Evolutionary conservation across 1,140 invertebrate genomes (phyloP), one percentile per base, ranked within the genome.

Genomic region (Latrodectus geometricus): DNA sequence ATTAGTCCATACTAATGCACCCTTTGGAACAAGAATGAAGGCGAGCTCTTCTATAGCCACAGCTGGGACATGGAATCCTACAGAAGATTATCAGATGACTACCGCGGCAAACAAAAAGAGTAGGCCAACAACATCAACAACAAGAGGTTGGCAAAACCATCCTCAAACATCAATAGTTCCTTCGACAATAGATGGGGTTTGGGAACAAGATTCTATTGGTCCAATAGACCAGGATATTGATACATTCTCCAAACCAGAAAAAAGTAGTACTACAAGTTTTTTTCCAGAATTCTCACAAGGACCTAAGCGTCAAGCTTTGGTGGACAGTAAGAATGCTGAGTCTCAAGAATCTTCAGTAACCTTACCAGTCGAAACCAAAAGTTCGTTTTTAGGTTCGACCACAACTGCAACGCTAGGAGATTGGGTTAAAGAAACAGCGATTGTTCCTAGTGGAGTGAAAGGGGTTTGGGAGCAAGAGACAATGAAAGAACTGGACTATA

Each of bases 381-480:
- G 72, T 52, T 74, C 23, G 2, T n/a, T 20, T 20, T 56, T 52
- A 48, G 56, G 21, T 8, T 52, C 73, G 52, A 15, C 73, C 11
- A 12, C 70, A 35, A 14, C 70, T 14, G 12, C 14, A 49, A 49
- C 9, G 4, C 49, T 15, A 0, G 14, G 15, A 17, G 50, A 73
- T 12, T 74, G 69, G 50, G 20, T 35, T 4, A 68, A 54, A 1
- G 77, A 79, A 20, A 87, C 85, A 14, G 72, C 85, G 20, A 79
- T 87, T 23, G 49, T 80, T 66, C 85, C 85, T n/a, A 79, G 66
- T 20, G 85, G 49, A 4, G 68, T 87, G 4, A 73, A 79, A 52
- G 85, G 85, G 0, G 85, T 87, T 3, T 87, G 85, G 85, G 85
- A 87, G 17, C 85, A 87, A 17, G 77, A 80, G n/a, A 80, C 85